A percentile compares a stretch with the other conserved stretches of the same genome.
phyloP scores from a whole-genome alignment of 2,888 invertebrate species.

The Chymomyza fuscimana region DNA sequence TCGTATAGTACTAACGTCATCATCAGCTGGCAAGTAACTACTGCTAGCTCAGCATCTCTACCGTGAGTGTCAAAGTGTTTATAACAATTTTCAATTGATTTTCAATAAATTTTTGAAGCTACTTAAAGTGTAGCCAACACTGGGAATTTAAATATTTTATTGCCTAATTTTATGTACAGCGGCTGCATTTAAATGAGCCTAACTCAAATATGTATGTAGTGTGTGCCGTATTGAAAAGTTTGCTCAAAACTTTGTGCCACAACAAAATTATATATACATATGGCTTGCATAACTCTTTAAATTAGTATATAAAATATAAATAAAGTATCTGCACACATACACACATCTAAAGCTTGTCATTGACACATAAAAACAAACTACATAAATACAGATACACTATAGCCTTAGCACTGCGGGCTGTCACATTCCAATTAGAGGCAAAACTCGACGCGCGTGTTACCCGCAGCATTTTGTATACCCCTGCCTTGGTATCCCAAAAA shows the following conservation, averaged over 20 bases:
- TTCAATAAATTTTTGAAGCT: neutral
- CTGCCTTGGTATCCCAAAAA: neutral
- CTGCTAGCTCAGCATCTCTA: neutral
- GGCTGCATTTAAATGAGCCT: neutral
- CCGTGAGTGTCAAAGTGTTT: constrained; percentile 31
- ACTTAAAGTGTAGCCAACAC: neutral
- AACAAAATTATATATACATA: neutral
- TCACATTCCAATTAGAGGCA: constrained; percentile 2
- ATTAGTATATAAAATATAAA: neutral
- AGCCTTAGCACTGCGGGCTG: constrained; percentile 12
- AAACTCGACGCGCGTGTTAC: neutral
- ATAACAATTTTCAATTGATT: constrained; percentile 6
- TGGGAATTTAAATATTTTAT: neutral
- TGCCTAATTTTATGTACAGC: neutral
- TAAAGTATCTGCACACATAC: neutral
- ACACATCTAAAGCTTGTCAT: neutral
- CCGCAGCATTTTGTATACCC: neutral
- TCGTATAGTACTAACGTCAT: constrained; percentile 1
- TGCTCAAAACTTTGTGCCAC: neutral
- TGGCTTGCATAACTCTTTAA: neutral
- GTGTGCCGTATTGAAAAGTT: neutral
- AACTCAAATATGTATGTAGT: neutral
- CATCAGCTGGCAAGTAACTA: neutral
- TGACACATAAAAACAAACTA: neutral
- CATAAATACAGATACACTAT: neutral